phyloP scores from a whole-genome alignment of 2,797 vertebrate genomes.

The Lutjanus campechanus region DNA sequence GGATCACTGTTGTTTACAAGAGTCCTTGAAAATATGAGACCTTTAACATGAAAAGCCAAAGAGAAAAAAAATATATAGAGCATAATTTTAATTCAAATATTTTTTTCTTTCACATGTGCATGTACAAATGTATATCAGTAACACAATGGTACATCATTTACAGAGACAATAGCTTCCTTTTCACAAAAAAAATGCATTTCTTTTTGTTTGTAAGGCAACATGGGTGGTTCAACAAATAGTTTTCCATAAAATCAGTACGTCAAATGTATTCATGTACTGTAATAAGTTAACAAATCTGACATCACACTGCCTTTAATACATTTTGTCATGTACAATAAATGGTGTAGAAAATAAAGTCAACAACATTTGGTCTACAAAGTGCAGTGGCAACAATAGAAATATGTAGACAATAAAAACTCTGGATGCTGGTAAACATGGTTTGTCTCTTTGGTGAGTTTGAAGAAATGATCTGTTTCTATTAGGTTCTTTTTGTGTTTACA shows the following conservation, averaged over 20 bases:
- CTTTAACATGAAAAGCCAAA: conserved; percentile 22
- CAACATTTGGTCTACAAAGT: conserved; percentile 49
- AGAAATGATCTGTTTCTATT: conserved; percentile 25
- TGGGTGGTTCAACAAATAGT: conserved; percentile 62
- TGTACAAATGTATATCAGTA: conserved; percentile 67
- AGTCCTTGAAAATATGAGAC: neutral
- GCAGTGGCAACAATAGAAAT: conserved; percentile 48
- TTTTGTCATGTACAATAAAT: conserved; percentile 41
- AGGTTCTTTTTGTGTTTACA: conserved; percentile 4
- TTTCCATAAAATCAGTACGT: conserved; percentile 40
- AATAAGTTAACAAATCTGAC: conserved; percentile 48
- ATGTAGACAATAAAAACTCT: conserved; percentile 36
- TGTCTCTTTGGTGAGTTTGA: conserved; percentile 76
- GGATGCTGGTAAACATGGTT: conserved; percentile 62
- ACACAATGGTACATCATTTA: conserved; percentile 66
- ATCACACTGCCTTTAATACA: conserved; percentile 54
- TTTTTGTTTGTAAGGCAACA: conserved; percentile 80
- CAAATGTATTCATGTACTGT: conserved; percentile 44
- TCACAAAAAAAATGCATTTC: conserved; percentile 57
- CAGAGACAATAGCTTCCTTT: conserved; percentile 60
- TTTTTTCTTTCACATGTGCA: conserved; percentile 47
- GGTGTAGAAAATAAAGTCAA: conserved; percentile 55
- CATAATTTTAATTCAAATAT: conserved; percentile 64
- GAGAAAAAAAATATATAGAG: conserved; percentile 23
- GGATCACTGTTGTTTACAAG: conserved; percentile 34